Conservation (phyloP, 2,113 vertebrate genomes). For the Melanotaenia duboulayi region DNA sequence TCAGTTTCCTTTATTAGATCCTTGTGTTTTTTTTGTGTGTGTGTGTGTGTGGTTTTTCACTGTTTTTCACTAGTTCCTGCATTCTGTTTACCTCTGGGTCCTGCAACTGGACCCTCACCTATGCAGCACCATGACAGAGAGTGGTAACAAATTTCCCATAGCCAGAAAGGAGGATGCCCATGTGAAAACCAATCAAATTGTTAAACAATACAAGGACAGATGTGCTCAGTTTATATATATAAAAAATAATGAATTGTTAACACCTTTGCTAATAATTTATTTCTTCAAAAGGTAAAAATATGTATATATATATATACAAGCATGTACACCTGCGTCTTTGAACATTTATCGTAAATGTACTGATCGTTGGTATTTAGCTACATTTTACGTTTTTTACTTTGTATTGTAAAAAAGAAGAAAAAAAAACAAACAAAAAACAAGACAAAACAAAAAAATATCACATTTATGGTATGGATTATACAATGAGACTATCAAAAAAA, state of each 20-base stretch:
- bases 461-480: background rate
- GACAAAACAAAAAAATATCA: background rate
- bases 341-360: background rate
- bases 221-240: constrained; percentile 50
- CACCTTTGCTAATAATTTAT: too few relatives aligned
- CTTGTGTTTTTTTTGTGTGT: too few relatives aligned
- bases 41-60: too few relatives aligned
- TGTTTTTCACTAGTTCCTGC: too few relatives aligned
- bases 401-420: too few relatives aligned
- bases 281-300: constrained; percentile 37
- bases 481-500: constrained; percentile 7
- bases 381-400: background rate
- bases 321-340: constrained; percentile 12
- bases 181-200: background rate
- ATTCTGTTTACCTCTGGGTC: too few relatives aligned
- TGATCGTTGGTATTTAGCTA: constrained; percentile 43
- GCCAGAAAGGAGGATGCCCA: too few relatives aligned
- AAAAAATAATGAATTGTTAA: constrained; percentile 33
- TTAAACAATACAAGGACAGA: background rate
- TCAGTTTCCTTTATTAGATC: too few relatives aligned
- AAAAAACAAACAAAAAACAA: background rate
- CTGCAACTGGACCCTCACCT: too few relatives aligned
- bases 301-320: constrained; percentile 33
- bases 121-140: too few relatives aligned
- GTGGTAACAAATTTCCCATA: too few relatives aligned